phyloP scores from a whole-genome alignment of 2,888 invertebrate species.

The Tinea trinotella region DNA sequence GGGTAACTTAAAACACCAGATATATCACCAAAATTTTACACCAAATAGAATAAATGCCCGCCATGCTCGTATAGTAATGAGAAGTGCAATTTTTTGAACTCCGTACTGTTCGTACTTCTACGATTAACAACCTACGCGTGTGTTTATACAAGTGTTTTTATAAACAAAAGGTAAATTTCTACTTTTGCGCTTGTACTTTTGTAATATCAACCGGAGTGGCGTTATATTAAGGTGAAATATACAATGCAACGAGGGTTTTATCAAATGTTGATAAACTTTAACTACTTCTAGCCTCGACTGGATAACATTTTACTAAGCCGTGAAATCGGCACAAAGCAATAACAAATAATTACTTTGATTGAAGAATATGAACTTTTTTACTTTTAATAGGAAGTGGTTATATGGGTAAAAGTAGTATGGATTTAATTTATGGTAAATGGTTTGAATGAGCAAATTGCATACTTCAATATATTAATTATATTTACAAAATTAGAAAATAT shows the following conservation, averaged over 20 bases:
- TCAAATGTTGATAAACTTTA: constrained; percentile 42
- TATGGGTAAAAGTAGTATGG: too few relatives aligned
- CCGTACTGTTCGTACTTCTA: not conserved
- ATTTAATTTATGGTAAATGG: too few relatives aligned
- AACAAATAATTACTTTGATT: constrained; percentile 9
- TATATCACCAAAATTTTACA: not conserved
- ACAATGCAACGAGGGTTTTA: constrained; percentile 26
- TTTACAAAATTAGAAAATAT: too few relatives aligned
- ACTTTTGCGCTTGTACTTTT: not conserved
- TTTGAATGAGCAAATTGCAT: too few relatives aligned
- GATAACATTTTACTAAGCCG: constrained; percentile 7
- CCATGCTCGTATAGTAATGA: not conserved
- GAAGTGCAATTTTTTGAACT: not conserved
- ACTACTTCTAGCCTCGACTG: constrained; percentile 22
- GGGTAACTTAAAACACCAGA: constrained; percentile 34
- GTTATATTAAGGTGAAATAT: not conserved
- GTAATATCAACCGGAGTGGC: not conserved
- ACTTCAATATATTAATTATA: too few relatives aligned
- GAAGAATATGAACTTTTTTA: not conserved
- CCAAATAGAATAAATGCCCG: not conserved
- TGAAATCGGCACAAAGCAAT: constrained; percentile 12
- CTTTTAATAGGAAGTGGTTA: too few relatives aligned
- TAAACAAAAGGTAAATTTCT: constrained; percentile 47
- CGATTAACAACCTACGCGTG: not conserved
- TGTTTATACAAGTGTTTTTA: constrained; percentile 66